Evolutionary conservation across 2,113 vertebrate species (phyloP).

Genomic region (Siphamia tubifer): DNA sequence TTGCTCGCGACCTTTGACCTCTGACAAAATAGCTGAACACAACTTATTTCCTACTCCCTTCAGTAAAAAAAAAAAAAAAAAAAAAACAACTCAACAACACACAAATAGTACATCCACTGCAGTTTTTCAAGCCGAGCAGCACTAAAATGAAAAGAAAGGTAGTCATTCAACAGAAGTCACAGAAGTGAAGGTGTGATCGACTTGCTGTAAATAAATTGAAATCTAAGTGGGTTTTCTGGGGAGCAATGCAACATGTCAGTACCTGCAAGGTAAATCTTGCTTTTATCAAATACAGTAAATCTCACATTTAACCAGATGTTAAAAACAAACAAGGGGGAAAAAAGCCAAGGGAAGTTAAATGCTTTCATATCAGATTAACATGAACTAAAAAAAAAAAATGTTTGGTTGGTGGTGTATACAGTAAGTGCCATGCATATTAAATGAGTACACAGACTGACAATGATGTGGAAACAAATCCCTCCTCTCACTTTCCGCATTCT

Average conservation of each 20-base stretch:
- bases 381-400: not conserved
- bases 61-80: too few relatives aligned
- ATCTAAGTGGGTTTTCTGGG: too few relatives aligned
- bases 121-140: not conserved
- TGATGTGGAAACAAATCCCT: not conserved
- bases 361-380: conserved; percentile 25
- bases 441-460: conserved; percentile 28
- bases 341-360: too few relatives aligned
- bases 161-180: not conserved
- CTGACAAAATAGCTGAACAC: not conserved
- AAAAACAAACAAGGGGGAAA: too few relatives aligned
- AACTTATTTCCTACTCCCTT: not conserved
- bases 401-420: not conserved
- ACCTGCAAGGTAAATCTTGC: not conserved
- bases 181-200: too few relatives aligned
- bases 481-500: not conserved
- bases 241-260: too few relatives aligned
- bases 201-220: too few relatives aligned
- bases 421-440: conserved; percentile 21
- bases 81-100: too few relatives aligned
- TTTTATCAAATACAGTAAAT: too few relatives aligned
- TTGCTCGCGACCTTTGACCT: conserved; percentile 20
- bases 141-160: not conserved
- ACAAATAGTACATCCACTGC: too few relatives aligned
- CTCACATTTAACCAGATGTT: too few relatives aligned